Percentiles rank a stretch among this genome's conserved stretches.
Conservation (phyloP, 2,888 invertebrate species). For the Drosophila recens region DNA sequence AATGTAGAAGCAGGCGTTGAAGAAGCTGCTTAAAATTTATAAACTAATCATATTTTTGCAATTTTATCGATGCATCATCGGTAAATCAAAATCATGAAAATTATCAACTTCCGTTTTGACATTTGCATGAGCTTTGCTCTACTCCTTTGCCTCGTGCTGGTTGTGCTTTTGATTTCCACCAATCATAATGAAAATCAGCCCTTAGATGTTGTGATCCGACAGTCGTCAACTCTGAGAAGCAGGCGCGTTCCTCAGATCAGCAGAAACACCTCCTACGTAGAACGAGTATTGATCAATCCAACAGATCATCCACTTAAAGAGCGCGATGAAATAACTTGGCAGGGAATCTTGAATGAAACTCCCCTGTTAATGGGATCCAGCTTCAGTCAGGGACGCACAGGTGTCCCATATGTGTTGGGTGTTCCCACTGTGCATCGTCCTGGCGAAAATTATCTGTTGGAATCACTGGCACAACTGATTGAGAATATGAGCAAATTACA, state of each 20-base stretch:
- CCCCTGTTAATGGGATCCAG: conserved; percentile 1
- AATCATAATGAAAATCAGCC: neutral
- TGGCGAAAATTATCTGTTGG: conserved; percentile 21
- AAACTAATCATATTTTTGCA: neutral
- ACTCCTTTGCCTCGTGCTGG: neutral
- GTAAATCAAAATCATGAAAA: conserved; percentile 25
- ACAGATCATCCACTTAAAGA: neutral
- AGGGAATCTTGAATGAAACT: conserved; percentile 8
- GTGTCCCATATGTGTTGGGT: conserved; percentile 55
- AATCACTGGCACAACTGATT: conserved; percentile 36
- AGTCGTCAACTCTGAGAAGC: neutral
- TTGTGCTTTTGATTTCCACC: neutral
- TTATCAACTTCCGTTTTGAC: conserved; percentile 22
- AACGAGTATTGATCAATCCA: neutral
- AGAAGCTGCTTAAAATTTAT: neutral
- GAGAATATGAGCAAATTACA: conserved; percentile 21
- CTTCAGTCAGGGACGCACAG: conserved; percentile 25
- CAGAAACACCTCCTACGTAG: neutral
- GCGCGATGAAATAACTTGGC: neutral
- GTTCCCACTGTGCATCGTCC: conserved; percentile 49
- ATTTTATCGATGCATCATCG: neutral
- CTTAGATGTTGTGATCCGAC: neutral
- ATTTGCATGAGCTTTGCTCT: neutral
- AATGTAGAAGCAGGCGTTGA: conserved; percentile 8
- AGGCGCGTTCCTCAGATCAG: neutral